Conservation (phyloP, 2,888 invertebrate genomes). For the Noctua janthina region DNA sequence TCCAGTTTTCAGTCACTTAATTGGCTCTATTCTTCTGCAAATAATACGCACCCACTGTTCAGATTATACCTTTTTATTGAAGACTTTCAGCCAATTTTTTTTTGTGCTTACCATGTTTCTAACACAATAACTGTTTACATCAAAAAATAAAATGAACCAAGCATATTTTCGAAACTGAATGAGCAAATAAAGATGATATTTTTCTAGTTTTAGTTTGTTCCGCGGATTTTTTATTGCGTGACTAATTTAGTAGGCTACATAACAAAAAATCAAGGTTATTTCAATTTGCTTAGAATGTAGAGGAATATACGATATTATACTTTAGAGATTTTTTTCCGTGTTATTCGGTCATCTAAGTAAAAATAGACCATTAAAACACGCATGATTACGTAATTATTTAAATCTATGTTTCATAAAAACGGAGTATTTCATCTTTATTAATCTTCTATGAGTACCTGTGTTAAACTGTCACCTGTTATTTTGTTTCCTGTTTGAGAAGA, state of each 20-base stretch:
- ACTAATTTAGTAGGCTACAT: slow-evolving; percentile 14
- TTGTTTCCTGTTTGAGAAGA: not conserved
- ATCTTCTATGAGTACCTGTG: not conserved
- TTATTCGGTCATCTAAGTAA: slow-evolving; percentile 54
- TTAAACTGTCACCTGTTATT: slow-evolving; percentile 5
- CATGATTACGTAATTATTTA: slow-evolving; percentile 37
- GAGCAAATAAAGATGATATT: not conserved
- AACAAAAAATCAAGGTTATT: slow-evolving; percentile 47
- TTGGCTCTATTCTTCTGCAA: not conserved
- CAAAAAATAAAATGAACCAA: no score
- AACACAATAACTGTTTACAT: not conserved
- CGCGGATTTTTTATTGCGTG: slow-evolving; percentile 11
- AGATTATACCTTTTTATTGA: not conserved
- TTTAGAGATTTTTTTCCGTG: slow-evolving; percentile 44
- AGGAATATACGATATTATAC: slow-evolving; percentile 51
- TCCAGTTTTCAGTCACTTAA: not conserved
- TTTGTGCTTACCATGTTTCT: not conserved
- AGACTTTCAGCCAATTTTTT: not conserved
- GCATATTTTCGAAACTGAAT: not conserved
- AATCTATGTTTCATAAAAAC: slow-evolving; percentile 7
- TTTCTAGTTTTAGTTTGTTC: slow-evolving; percentile 22
- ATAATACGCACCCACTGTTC: not conserved
- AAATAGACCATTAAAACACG: slow-evolving; percentile 51
- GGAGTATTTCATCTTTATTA: slow-evolving; percentile 1
- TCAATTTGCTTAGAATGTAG: slow-evolving; percentile 32